phyloP scores from a whole-genome alignment of 2,888 invertebrate species.

The Perdita meconis region DNA sequence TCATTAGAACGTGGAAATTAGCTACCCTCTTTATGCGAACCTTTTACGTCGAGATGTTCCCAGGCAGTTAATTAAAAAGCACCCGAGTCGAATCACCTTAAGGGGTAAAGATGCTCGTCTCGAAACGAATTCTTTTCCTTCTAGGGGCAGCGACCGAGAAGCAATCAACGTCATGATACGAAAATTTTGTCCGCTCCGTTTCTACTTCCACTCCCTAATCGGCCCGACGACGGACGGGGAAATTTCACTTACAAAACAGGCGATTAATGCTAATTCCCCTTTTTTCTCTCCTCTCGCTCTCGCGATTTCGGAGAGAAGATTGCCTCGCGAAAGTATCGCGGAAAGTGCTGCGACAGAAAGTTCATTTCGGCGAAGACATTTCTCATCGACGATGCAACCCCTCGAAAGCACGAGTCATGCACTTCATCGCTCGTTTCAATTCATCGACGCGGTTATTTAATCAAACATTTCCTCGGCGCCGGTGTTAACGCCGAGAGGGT shows the following conservation, averaged over 20 bases:
- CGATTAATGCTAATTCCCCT: neutral
- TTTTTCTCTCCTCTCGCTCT: neutral
- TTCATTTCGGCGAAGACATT: constrained; percentile 32
- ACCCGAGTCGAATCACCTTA: constrained; percentile 63
- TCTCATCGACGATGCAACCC: constrained; percentile 74
- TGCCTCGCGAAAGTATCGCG: neutral
- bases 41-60: constrained; percentile 40
- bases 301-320: neutral
- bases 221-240: neutral
- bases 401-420: constrained; percentile 80
- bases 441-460: constrained; percentile 84
- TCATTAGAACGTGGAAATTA: constrained; percentile 46
- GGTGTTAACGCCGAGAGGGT: constrained; percentile 67
- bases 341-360: too few relatives aligned
- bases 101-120: constrained; percentile 18
- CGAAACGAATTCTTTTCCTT: constrained; percentile 11
- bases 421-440: constrained; percentile 83
- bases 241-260: neutral
- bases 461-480: constrained; percentile 80
- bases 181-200: constrained; percentile 35
- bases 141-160: neutral
- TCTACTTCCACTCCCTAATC: neutral
- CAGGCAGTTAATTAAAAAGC: constrained; percentile 75
- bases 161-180: constrained; percentile 62
- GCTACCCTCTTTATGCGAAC: constrained; percentile 42